Percentiles rank a stretch among this genome's conserved stretches.
phyloP scores from a whole-genome alignment of 2,888 invertebrate species.

The Diarsia mendica region DNA sequence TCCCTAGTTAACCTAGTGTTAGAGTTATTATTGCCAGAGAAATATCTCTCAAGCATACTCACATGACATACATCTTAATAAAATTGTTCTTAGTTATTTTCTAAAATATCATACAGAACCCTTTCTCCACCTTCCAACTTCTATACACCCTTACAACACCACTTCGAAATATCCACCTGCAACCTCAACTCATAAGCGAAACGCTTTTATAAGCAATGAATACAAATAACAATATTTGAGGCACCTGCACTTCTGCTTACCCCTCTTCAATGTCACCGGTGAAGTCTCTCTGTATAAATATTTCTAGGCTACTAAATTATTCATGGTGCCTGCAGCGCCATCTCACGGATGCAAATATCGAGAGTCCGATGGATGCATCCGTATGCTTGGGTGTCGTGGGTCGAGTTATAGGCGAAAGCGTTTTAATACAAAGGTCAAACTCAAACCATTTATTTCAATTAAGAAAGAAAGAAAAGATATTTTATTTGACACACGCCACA shows the following conservation, averaged over 20 bases:
- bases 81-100: background rate
- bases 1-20: no score
- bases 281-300: constrained; percentile 63
- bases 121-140: no score
- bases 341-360: constrained; percentile 69
- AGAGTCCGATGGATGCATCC: constrained; percentile 61
- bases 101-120: background rate
- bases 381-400: constrained; percentile 29
- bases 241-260: constrained; percentile 37
- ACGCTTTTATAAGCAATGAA: constrained; percentile 24
- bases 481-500: no score
- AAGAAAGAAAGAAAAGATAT: no score
- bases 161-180: background rate
- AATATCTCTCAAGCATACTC: no score
- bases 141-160: no score
- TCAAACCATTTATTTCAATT: no score
- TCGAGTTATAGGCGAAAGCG: constrained; percentile 25
- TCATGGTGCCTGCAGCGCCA: constrained; percentile 61
- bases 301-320: constrained; percentile 62
- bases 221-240: constrained; percentile 39
- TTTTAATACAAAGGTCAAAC: background rate
- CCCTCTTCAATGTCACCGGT: constrained; percentile 47
- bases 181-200: background rate
- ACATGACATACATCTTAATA: no score
- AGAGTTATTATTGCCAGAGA: no score